phyloP scores from a whole-genome alignment of 2,797 vertebrate species.

The Hemitrygon akajei region DNA sequence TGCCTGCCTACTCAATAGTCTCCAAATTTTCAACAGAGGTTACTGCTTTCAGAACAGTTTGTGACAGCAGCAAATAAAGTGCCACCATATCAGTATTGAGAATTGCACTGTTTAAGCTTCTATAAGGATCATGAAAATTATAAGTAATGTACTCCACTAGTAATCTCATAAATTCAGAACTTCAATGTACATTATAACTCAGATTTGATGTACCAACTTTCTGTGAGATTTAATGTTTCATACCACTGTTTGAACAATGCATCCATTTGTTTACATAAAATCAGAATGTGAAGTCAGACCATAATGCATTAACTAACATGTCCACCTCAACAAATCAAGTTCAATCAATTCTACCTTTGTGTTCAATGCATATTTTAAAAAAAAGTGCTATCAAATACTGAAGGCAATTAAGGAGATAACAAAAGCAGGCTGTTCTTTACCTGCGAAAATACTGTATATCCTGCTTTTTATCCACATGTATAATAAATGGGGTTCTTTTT shows the following conservation, averaged over 20 bases:
- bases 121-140: slow-evolving; percentile 4
- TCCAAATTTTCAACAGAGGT: background rate
- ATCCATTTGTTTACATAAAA: background rate
- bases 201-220: background rate
- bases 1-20: background rate
- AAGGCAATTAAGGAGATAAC: background rate
- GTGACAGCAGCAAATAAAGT: background rate
- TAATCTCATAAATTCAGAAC: background rate
- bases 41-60: background rate
- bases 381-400: slow-evolving; percentile 17
- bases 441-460: background rate
- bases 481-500: background rate
- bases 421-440: background rate
- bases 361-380: background rate
- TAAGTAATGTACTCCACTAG: background rate
- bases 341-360: slow-evolving; percentile 8
- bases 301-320: background rate
- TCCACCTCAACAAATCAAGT: background rate
- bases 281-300: background rate
- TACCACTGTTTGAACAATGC: background rate
- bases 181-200: background rate
- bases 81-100: background rate
- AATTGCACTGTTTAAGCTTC: background rate
- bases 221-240: background rate
- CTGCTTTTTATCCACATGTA: background rate